These are phyloP conservation scores for Arion vulgaris DNA, from an alignment of 1,140 invertebrate genomes.

Conservation along the genomic window DNA sequence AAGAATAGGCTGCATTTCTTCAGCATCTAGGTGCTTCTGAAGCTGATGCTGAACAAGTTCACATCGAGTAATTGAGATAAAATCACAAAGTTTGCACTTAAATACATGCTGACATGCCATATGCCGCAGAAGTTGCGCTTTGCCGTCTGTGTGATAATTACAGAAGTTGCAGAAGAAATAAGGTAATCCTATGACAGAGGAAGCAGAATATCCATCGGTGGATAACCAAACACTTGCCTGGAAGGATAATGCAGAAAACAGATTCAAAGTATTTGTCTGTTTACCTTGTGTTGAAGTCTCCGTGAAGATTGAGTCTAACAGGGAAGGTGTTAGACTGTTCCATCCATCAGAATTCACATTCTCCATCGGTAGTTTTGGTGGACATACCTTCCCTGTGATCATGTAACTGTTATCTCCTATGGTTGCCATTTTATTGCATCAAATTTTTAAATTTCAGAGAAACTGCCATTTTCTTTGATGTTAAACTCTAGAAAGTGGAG, in stretches of 20 bases:
- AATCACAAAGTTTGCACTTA: conserved; percentile 17
- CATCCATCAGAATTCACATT: background rate
- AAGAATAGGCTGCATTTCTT: conserved; percentile 17
- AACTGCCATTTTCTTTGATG: background rate
- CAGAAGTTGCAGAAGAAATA: conserved; percentile 35
- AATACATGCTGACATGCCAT: conserved; percentile 6
- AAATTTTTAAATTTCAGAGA: background rate
- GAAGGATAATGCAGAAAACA: conserved; percentile 7
- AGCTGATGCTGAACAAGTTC: conserved; percentile 25
- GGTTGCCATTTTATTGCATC: background rate
- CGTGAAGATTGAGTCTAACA: background rate
- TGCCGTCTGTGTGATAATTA: conserved; percentile 21
- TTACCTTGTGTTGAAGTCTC: background rate
- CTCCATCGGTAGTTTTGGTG: conserved; percentile 15
- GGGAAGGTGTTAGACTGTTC: background rate
- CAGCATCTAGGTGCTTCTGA: conserved; percentile 7
- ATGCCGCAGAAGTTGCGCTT: background rate
- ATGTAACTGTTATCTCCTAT: conserved; percentile 1
- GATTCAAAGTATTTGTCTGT: background rate
- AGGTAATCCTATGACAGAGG: conserved; percentile 6
- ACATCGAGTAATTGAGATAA: conserved; percentile 12
- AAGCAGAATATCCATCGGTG: background rate
- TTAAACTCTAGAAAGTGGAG: too few species aligned
- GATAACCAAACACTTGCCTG: conserved; percentile 15
- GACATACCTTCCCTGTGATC: conserved; percentile 23